Base-by-base conservation (phyloP, 1,140 invertebrate species). In the Drosophila lacteicornis region DNA sequence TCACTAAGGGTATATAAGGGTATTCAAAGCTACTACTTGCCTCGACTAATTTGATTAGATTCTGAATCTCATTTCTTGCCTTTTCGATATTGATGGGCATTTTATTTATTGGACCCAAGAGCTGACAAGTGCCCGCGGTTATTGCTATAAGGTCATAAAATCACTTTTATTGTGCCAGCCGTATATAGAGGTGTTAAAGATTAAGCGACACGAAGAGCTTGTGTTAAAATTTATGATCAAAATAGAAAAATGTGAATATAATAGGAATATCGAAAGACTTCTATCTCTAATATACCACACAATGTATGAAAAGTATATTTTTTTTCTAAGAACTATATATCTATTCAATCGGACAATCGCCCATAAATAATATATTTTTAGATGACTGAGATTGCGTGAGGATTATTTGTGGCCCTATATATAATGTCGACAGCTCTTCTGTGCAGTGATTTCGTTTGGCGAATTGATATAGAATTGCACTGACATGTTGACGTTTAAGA, bases 401-500 rank as follows among this genome's bases (percentile, higher is more conserved):
- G 30, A 73, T 60, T 77, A 66, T 76, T 53, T 66, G 66, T 71
- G 56, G 67, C 74, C 67, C 63, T 65, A 66, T 80, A 66, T 80
- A 79, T 49, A 82, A 76, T 50, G 70, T 60, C 49, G 80, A 76
- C 73, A 62, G 69, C 71, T 58, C 60, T 62, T 56, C 51, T 51
- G 53, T 59, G 75, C 83, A 30, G 83, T 83, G 83, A 86, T 86
- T 86, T 86, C 27, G 43, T 47, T 49, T 50, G 47, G 50, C 47
- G 49, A 81, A 66, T 82, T 86, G 79, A 79, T 85, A 75, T 82
- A 66, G 60, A 57, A 62, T 17, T 78, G 57, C 42, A 59, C 65
- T 75, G 76, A 79, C 75, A 86, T 69, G 46, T 82, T 87, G 82
- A 82, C 83, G 65, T 79, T 82, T 80, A 51, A 86, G 80, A 82